Percentiles rank a stretch among this genome's conserved stretches.
Conservation (phyloP, 2,113 vertebrate species). For the Phoxinus phoxinus region DNA sequence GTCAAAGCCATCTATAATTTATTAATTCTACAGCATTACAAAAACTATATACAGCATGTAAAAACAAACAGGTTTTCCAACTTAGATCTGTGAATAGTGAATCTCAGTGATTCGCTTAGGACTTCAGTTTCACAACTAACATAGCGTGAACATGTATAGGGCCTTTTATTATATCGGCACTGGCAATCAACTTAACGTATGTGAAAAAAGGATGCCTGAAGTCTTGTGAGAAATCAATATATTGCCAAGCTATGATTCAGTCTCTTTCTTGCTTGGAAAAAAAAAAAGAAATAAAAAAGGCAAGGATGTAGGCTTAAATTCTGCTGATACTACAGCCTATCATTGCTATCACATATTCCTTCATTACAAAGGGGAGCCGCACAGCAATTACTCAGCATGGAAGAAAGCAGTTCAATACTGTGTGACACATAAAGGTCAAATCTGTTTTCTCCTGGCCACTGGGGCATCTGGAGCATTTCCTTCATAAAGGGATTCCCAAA, state of each 20-base stretch:
- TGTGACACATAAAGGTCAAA: slow-evolving; percentile 66
- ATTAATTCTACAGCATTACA: slow-evolving; percentile 75
- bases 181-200: slow-evolving; percentile 45
- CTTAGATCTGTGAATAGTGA: slow-evolving; percentile 54
- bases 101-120: slow-evolving; percentile 53
- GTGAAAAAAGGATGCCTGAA: slow-evolving; percentile 46
- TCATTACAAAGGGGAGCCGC: slow-evolving; percentile 59
- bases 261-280: slow-evolving; percentile 36
- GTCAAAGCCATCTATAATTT: slow-evolving; percentile 69
- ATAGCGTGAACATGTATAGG: slow-evolving; percentile 51
- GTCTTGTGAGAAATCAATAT: slow-evolving; percentile 33
- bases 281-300: slow-evolving; percentile 60
- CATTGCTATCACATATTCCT: slow-evolving; percentile 56
- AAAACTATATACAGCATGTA: slow-evolving; percentile 76
- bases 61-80: slow-evolving; percentile 67
- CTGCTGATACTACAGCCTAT: slow-evolving; percentile 56
- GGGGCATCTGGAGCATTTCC: slow-evolving; percentile 60
- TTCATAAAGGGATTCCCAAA: slow-evolving; percentile 59
- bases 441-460: slow-evolving; percentile 65
- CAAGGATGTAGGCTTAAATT: slow-evolving; percentile 53
- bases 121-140: slow-evolving; percentile 48
- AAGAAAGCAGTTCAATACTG: slow-evolving; percentile 63
- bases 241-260: slow-evolving; percentile 43
- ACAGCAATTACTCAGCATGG: slow-evolving; percentile 55
- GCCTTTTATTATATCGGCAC: slow-evolving; percentile 39